A percentile compares a stretch with the other conserved stretches of the same genome.
Conservation (phyloP, 2,113 vertebrate species). For the Anhinga rufa region DNA sequence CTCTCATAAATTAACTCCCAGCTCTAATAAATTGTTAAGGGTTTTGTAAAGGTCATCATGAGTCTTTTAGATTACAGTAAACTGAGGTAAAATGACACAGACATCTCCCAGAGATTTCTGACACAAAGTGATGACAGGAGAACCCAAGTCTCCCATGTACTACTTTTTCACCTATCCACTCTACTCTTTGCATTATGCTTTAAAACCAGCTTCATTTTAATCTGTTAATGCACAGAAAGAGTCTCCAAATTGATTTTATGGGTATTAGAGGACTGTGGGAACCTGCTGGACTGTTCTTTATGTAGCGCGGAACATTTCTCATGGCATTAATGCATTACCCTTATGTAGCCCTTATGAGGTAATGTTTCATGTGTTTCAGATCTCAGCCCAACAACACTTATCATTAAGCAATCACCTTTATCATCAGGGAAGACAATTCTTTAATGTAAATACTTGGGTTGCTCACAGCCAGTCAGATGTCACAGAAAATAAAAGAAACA, state of each 20-base stretch:
- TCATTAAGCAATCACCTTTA: neutral
- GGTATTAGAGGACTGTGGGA: neutral
- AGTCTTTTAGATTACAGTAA: neutral
- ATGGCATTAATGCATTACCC: neutral
- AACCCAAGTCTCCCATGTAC: neutral
- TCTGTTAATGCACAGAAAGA: neutral
- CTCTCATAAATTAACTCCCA: neutral
- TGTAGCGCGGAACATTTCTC: neutral
- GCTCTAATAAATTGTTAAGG: neutral
- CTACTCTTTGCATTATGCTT: neutral
- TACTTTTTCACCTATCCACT: neutral
- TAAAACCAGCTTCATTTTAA: neutral
- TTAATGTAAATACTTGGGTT: neutral
- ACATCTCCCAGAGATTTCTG: neutral
- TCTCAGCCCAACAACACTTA: neutral
- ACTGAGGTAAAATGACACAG: neutral
- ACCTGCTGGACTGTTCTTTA: neutral
- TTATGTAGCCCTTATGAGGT: neutral
- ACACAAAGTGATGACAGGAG: neutral
- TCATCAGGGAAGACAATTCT: neutral
- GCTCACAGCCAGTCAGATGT: neutral
- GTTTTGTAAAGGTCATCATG: neutral
- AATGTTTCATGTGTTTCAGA: neutral
- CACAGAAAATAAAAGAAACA: neutral
- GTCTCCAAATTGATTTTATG: neutral